Evolutionary conservation across 1,140 invertebrate species (phyloP).

Genomic region (Hetaerina americana): DNA sequence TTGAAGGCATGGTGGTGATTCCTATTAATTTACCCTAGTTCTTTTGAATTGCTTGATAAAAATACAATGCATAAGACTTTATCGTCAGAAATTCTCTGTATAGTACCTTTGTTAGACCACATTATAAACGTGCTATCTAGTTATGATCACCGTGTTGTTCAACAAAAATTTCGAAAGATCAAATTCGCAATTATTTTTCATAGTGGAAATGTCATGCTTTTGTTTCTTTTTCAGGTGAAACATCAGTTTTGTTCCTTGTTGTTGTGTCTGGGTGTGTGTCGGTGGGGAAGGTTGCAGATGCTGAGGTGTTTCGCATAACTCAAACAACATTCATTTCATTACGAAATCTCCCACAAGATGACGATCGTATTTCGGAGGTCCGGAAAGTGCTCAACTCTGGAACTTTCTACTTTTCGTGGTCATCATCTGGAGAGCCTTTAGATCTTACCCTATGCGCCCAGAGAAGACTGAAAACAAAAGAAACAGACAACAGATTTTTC

Average conservation of each 20-base stretch:
- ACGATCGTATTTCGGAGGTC: slow-evolving; percentile 68
- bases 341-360: slow-evolving; percentile 61
- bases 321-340: slow-evolving; percentile 81
- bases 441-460: slow-evolving; percentile 91
- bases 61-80: too few species aligned
- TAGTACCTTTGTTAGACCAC: too few species aligned
- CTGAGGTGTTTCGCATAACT: slow-evolving; percentile 87
- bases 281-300: slow-evolving; percentile 83
- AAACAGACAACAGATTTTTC: slow-evolving; percentile 90
- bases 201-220: slow-evolving; percentile 6
- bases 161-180: neutral
- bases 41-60: too few species aligned
- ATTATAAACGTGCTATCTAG: too few species aligned
- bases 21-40: too few species aligned
- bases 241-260: slow-evolving; percentile 70
- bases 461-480: slow-evolving; percentile 56
- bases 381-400: slow-evolving; percentile 87
- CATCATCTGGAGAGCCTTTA: slow-evolving; percentile 38
- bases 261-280: slow-evolving; percentile 90
- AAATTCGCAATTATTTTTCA: slow-evolving; percentile 1
- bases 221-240: slow-evolving; percentile 44
- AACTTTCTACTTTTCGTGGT: slow-evolving; percentile 93
- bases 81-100: too few species aligned
- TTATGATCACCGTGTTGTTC: too few species aligned
- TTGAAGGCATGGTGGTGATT: too few species aligned